These are phyloP conservation scores for Fragum fragum DNA, from an alignment of 2,888 invertebrate genomes.

Conservation along the genomic window DNA sequence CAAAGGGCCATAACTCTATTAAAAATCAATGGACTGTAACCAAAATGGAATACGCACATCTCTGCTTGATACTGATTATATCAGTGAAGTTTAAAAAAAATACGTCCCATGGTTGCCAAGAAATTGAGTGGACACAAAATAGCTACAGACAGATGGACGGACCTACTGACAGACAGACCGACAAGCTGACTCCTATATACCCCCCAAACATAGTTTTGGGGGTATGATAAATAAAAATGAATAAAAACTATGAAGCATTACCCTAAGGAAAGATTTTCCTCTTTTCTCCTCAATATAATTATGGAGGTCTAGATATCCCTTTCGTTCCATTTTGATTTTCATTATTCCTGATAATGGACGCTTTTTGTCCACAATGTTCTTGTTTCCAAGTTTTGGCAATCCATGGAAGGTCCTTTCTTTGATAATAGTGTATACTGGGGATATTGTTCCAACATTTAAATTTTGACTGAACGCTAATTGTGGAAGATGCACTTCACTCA, in stretches of 20 bases:
- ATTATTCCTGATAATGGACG: conserved; percentile 29
- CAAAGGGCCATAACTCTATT: too few relatives aligned
- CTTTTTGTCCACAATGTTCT: conserved; percentile 5
- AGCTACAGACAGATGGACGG: too few relatives aligned
- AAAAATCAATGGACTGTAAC: too few relatives aligned
- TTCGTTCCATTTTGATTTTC: conserved; percentile 28
- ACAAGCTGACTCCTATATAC: too few relatives aligned
- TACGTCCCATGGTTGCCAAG: too few relatives aligned
- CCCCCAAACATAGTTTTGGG: too few relatives aligned
- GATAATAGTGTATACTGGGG: conserved; percentile 10
- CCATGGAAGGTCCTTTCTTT: background rate
- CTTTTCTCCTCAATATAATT: conserved; percentile 36
- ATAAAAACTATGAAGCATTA: conserved; percentile 18
- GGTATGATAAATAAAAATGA: too few relatives aligned
- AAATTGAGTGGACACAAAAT: too few relatives aligned
- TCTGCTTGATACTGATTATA: too few relatives aligned
- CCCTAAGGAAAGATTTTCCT: conserved; percentile 35
- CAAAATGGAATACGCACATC: too few relatives aligned
- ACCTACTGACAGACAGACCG: too few relatives aligned
- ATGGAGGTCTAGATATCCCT: conserved; percentile 33
- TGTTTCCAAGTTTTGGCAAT: background rate
- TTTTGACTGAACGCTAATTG: conserved; percentile 1
- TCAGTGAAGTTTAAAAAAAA: too few relatives aligned
- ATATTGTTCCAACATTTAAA: background rate
- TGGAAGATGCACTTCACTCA: conserved; percentile 6